A percentile compares a stretch with the other conserved stretches of the same genome.
phyloP scores from a whole-genome alignment of 2,113 vertebrate species.

The Pseudois nayaur region DNA sequence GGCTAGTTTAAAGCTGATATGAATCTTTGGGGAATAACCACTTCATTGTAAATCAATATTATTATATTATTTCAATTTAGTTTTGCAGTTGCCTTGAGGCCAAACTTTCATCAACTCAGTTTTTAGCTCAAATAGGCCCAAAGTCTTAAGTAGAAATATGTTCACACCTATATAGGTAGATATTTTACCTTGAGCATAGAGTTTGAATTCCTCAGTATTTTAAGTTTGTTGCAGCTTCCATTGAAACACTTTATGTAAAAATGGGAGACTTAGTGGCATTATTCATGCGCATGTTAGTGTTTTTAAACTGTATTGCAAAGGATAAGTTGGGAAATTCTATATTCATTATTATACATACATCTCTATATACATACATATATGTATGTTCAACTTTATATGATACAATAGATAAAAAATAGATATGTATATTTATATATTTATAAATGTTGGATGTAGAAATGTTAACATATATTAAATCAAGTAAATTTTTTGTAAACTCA shows the following conservation, averaged over 20 bases:
- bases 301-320: background rate
- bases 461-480: background rate
- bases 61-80: background rate
- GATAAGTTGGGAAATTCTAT: background rate
- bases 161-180: background rate
- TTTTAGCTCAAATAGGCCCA: background rate
- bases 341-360: background rate
- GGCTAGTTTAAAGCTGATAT: background rate
- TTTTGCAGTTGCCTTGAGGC: background rate
- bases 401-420: background rate
- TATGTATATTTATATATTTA: background rate
- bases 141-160: background rate
- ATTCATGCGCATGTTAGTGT: background rate
- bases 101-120: slow-evolving; percentile 7
- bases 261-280: background rate
- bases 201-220: slow-evolving; percentile 10
- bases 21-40: background rate
- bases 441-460: background rate
- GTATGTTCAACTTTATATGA: background rate
- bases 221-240: background rate
- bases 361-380: background rate
- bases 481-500: background rate
- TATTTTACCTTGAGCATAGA: background rate
- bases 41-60: background rate
- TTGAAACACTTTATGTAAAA: background rate